phyloP scores from a whole-genome alignment of 92 coral and sea anemone species.

The Phenganax stokvisi region DNA sequence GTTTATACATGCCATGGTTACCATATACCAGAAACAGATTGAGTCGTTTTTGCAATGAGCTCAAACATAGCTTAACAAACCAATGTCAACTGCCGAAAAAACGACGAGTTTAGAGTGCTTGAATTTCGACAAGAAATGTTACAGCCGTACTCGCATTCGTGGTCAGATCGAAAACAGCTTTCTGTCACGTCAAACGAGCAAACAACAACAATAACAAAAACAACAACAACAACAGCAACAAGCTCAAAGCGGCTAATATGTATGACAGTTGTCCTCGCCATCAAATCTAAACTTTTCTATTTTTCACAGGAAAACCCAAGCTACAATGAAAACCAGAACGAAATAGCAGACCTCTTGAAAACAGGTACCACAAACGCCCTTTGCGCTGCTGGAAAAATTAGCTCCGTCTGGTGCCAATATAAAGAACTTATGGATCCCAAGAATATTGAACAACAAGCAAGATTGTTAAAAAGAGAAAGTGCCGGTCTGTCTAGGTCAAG shows the following conservation, averaged over 20 bases:
- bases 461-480: neutral
- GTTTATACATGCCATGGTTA: no score
- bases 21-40: no score
- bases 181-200: no score
- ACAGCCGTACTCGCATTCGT: no score
- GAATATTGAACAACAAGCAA: neutral
- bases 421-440: neutral
- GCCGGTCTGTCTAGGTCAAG: neutral
- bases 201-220: no score
- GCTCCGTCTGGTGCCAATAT: slow-evolving; percentile 18
- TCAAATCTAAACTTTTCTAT: neutral
- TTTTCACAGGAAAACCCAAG: neutral
- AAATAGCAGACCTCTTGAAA: neutral
- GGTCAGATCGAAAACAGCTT: no score
- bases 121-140: no score
- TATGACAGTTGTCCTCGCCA: neutral
- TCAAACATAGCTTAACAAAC: no score
- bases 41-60: no score
- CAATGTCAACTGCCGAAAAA: no score
- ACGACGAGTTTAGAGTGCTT: no score
- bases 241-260: neutral
- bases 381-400: slow-evolving; percentile 12
- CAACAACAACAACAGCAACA: no score
- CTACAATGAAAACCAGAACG: neutral
- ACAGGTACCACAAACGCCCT: neutral